These are phyloP conservation scores for Drosophila helvetica DNA, from an alignment of 2,888 invertebrate genomes.

Conservation along the genomic window DNA sequence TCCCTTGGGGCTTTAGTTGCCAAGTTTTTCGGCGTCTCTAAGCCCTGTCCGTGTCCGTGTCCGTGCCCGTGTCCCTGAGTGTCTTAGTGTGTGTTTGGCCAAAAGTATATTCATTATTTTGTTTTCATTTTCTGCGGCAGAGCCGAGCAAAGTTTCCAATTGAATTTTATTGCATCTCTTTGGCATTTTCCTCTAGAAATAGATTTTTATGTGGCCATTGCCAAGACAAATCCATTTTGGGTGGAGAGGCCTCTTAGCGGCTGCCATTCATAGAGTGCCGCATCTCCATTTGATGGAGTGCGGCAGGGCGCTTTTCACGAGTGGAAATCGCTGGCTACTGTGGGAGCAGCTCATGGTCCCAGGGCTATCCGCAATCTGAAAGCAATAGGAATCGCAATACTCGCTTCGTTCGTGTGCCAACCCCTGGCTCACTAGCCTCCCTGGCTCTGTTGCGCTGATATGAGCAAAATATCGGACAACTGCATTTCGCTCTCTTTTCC, in stretches of 20 bases:
- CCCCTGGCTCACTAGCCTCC: too few species aligned
- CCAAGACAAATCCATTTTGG: slow-evolving; percentile 33
- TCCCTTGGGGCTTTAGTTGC: slow-evolving; percentile 61
- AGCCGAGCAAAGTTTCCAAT: slow-evolving; percentile 69
- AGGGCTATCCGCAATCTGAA: too few species aligned
- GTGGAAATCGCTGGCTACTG: too few species aligned
- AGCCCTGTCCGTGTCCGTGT: slow-evolving; percentile 7
- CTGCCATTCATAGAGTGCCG: slow-evolving; percentile 16
- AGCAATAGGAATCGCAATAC: too few species aligned
- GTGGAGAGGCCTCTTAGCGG: slow-evolving; percentile 25
- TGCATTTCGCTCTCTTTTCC: too few species aligned
- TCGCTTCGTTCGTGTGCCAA: too few species aligned
- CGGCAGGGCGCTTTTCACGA: too few species aligned
- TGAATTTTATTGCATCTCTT: slow-evolving; percentile 73
- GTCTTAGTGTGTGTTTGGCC: slow-evolving; percentile 43
- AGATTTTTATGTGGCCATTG: slow-evolving; percentile 44
- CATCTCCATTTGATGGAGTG: background rate
- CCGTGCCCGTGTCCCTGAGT: slow-evolving; percentile 1
- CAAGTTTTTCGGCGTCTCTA: slow-evolving; percentile 68
- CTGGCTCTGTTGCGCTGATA: too few species aligned
- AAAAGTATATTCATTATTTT: slow-evolving; percentile 71
- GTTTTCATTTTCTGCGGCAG: slow-evolving; percentile 61
- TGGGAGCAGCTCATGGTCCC: too few species aligned
- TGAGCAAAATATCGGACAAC: too few species aligned
- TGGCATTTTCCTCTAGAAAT: slow-evolving; percentile 51